A percentile compares a stretch with the other conserved stretches of the same genome.
Evolutionary conservation across 2,113 vertebrate genomes (phyloP).

Genomic region (Xenopus laevis): DNA sequence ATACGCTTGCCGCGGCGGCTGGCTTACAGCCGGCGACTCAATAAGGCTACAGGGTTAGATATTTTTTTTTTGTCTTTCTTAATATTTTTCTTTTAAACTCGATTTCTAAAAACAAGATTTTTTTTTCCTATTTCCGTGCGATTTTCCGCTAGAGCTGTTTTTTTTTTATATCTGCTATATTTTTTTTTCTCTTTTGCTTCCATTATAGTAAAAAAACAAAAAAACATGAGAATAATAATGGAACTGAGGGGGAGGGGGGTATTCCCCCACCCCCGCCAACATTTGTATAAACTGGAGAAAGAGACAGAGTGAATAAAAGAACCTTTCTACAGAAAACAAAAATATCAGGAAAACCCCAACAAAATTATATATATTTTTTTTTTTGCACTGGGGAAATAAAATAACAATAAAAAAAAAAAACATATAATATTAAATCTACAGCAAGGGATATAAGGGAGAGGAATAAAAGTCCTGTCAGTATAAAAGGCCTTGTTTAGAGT

Average conservation of each 20-base stretch:
- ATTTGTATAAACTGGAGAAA: slow-evolving; percentile 35
- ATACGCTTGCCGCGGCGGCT: slow-evolving; percentile 28
- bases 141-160: slow-evolving; percentile 36
- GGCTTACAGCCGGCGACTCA: slow-evolving; percentile 8
- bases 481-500: slow-evolving; percentile 79
- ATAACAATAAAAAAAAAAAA: slow-evolving; percentile 57
- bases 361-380: slow-evolving; percentile 33
- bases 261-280: slow-evolving; percentile 24
- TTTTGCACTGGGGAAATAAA: slow-evolving; percentile 34
- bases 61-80: slow-evolving; percentile 35
- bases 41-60: slow-evolving; percentile 43
- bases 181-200: slow-evolving; percentile 8
- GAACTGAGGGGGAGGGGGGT: too few relatives aligned
- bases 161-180: background rate
- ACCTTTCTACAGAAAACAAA: slow-evolving; percentile 72
- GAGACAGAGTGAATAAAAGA: slow-evolving; percentile 49
- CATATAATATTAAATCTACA: slow-evolving; percentile 69
- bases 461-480: slow-evolving; percentile 79
- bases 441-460: slow-evolving; percentile 70
- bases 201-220: slow-evolving; percentile 15
- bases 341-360: slow-evolving; percentile 71
- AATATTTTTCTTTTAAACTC: slow-evolving; percentile 31
- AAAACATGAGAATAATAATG: slow-evolving; percentile 6
- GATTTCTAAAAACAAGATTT: slow-evolving; percentile 37
- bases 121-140: slow-evolving; percentile 38